These are phyloP conservation scores for Chionoecetes opilio DNA, from an alignment of 1,140 invertebrate genomes.

Conservation along the genomic window DNA sequence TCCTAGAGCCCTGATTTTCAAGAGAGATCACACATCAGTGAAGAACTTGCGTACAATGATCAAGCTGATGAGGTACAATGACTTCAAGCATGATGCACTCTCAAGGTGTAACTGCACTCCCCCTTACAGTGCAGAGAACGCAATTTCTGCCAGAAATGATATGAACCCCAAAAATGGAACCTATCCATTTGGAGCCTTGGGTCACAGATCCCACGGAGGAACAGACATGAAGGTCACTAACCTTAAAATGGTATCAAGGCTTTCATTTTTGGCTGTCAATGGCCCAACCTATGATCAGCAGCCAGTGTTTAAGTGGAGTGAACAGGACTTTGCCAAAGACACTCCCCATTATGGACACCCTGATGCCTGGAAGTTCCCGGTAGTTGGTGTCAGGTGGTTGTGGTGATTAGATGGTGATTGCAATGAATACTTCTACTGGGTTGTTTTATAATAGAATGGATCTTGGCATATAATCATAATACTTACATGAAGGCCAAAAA, in stretches of 20 bases:
- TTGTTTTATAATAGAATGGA: too few relatives aligned
- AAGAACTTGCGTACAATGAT: slow-evolving; percentile 86
- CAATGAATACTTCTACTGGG: too few relatives aligned
- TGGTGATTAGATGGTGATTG: too few relatives aligned
- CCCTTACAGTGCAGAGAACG: slow-evolving; percentile 89
- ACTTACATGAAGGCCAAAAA: too few relatives aligned
- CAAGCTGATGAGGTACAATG: slow-evolving; percentile 89
- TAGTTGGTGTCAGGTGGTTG: slow-evolving; percentile 65
- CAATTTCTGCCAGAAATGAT: slow-evolving; percentile 89
- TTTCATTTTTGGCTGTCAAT: slow-evolving; percentile 86
- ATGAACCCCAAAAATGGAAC: slow-evolving; percentile 87
- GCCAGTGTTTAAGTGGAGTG: slow-evolving; percentile 90
- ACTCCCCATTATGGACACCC: slow-evolving; percentile 90
- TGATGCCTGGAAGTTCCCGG: slow-evolving; percentile 89
- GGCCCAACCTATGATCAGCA: slow-evolving; percentile 87
- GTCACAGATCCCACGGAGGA: slow-evolving; percentile 86
- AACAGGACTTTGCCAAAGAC: slow-evolving; percentile 86
- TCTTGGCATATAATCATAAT: too few relatives aligned
- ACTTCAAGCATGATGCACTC: slow-evolving; percentile 89
- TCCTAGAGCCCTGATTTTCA: slow-evolving; percentile 88
- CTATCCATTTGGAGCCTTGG: slow-evolving; percentile 86
- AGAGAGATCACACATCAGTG: slow-evolving; percentile 86
- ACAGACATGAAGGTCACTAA: slow-evolving; percentile 87
- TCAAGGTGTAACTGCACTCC: slow-evolving; percentile 89
- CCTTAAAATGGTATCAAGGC: slow-evolving; percentile 75